phyloP scores from a whole-genome alignment of 1,140 invertebrate species.

The Neocloeon triangulifer region DNA sequence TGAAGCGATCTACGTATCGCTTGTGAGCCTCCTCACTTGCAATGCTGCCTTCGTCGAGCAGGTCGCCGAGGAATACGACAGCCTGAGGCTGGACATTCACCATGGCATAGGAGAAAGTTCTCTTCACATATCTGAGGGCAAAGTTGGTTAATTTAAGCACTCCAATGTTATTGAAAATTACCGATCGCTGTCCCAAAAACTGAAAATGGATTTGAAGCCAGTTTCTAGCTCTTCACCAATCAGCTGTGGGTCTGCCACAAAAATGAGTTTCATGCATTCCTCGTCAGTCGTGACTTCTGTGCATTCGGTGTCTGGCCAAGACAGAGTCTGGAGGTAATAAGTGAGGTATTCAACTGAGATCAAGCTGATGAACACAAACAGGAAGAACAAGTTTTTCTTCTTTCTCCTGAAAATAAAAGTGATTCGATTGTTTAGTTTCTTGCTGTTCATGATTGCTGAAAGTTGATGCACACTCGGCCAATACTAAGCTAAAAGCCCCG shows the following conservation, averaged over 20 bases:
- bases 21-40: slow-evolving; percentile 40
- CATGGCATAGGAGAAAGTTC: slow-evolving; percentile 20
- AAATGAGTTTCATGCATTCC: slow-evolving; percentile 39
- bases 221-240: slow-evolving; percentile 49
- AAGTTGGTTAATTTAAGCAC: too few species aligned
- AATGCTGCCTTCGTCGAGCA: slow-evolving; percentile 78
- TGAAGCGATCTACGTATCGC: slow-evolving; percentile 41
- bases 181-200: slow-evolving; percentile 66
- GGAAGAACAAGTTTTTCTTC: background rate
- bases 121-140: background rate
- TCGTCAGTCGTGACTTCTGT: background rate
- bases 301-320: slow-evolving; percentile 5
- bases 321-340: slow-evolving; percentile 7
- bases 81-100: slow-evolving; percentile 56
- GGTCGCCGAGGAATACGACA: slow-evolving; percentile 74
- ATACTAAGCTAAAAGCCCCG: too few species aligned
- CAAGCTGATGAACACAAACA: slow-evolving; percentile 5
- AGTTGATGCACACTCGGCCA: too few species aligned
- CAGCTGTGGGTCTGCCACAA: slow-evolving; percentile 85
- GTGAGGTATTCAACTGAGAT: slow-evolving; percentile 9
- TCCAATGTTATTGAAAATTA: slow-evolving; percentile 13
- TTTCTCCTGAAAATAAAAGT: slow-evolving; percentile 2
- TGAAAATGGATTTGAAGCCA: slow-evolving; percentile 25
- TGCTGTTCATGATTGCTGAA: too few species aligned
- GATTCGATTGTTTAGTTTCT: too few species aligned